Evolutionary conservation across 2,797 vertebrate genomes (phyloP), one percentile per base, ranked within the genome.

Genomic region (Eidolon dupreanum): DNA sequence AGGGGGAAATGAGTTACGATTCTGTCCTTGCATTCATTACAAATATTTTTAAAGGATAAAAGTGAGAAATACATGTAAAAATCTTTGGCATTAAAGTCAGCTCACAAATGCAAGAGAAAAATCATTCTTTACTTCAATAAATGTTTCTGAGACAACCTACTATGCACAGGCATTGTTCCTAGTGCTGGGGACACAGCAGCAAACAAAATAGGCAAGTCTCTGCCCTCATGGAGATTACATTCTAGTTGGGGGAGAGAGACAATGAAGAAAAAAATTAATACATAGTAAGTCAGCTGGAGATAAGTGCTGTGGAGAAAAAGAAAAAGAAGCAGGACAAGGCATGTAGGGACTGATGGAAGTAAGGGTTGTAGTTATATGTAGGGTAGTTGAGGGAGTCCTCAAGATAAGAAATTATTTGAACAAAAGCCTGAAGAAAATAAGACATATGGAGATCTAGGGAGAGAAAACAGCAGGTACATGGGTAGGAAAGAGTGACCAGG

Each of bases 31-130:
- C 74, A 89, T 94, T 46, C 68, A 66, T 74, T 82, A 66, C 31
- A 91, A 63, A 92, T 71, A 33, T 51, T 51, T 94, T 95, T 49
- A 33, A 88, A 84, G 26, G 24, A 26, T 75, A 61, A 53, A 74
- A 75, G 41, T 74, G 43, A 53, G 49, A 74, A 22, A 65, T 13
- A 55, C 0, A 4, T 13, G 16, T 81, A 74, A 59, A 82, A 77
- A 43, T 77, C 31, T 88, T 84, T 41, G 63, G 41, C 26, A 91
- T 77, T 53, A 43, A 74, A 51, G 38, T 59, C 66, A 73, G 82
- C 33, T 59, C 24, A 57, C 19, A 61, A 57, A 55, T 41, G 20
- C n/a, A 84, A 93, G 70, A 70, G 71, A 88, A 89, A 74, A 95
- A 63, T 8, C 2, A 24, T 43, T 53, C 43, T 92, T 94, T 77